Evolutionary conservation across 1,140 invertebrate species (phyloP).

Genomic region (Centruroides sculpturatus): DNA sequence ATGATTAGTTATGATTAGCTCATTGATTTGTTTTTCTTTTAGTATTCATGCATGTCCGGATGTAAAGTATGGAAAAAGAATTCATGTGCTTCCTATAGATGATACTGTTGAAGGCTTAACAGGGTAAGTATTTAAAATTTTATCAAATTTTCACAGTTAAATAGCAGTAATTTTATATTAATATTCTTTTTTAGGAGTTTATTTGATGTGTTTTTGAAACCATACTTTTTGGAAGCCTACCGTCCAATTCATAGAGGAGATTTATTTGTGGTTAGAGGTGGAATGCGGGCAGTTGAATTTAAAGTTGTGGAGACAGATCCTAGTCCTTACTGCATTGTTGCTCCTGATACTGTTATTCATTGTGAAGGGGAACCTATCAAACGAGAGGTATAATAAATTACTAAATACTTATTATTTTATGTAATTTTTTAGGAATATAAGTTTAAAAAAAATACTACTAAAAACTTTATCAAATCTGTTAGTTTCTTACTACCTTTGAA

Average conservation of each 20-base stretch:
- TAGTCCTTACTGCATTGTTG: constrained; percentile 93
- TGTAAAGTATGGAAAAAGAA: constrained; percentile 95
- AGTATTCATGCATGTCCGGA: constrained; percentile 69
- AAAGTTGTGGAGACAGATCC: constrained; percentile 99
- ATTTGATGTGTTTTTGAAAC: constrained; percentile 97
- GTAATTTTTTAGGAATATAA: too few relatives aligned
- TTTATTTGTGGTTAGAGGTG: constrained; percentile 91
- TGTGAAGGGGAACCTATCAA: constrained; percentile 99
- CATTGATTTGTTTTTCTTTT: not conserved
- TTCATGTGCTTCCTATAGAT: constrained; percentile 97
- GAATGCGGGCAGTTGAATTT: constrained; percentile 98
- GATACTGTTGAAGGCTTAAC: constrained; percentile 97
- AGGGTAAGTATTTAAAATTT: constrained; percentile 47
- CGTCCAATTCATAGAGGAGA: constrained; percentile 98
- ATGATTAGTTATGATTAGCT: too few relatives aligned
- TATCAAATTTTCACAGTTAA: not conserved
- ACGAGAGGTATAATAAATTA: constrained; percentile 53
- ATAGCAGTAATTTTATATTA: too few relatives aligned
- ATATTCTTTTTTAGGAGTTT: constrained; percentile 49
- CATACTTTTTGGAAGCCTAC: constrained; percentile 98
- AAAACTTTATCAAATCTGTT: not conserved
- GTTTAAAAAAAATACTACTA: too few relatives aligned
- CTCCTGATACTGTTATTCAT: constrained; percentile 97
- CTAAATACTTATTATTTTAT: not conserved
- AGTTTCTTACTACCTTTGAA: too few relatives aligned